Base-by-base conservation (phyloP, 2,888 invertebrate genomes). In the Galeruca laticollis region DNA sequence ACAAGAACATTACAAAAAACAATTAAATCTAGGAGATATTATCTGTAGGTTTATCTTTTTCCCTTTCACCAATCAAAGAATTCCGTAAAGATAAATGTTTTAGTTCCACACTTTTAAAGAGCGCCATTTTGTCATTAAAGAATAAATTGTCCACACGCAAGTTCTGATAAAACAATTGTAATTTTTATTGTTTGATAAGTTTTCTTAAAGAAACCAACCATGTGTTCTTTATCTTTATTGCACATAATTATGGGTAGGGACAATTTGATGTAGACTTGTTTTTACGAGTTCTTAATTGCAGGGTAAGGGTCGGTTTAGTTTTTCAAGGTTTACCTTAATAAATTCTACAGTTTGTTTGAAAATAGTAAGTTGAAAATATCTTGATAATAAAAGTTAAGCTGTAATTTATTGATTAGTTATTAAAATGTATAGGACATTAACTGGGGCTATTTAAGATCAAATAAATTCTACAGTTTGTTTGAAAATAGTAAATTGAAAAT, bases 271-370 rank as follows among this genome's bases (percentile, higher is more conserved):
- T 57, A 35, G 33, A 57, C 18, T 35, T 35, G 4, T 35, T 57
- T 56, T 57, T 35, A 35, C 18, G 56, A 57, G 6, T 57, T 57
- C 56, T 35, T 57, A 57, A 57, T 57, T 35, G 31, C 11, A 18
- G 33, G 35, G 11, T 57, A 57, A 57, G 56, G 35, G 18, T 18
- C 18, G 56, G 9, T 57, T 57, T 20, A 9, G 18, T 57, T 35
- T n/a, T 18, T 57, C 18, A 57, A 57, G 56, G 35, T 18, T 18
- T 15, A 26, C n/a, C 26, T 54, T 54, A 54, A 31, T 31, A 31
- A 31, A 54, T 54, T 31, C n/a, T 31, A 33, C 1, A 33, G 31
- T 20, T 26, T 52, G 21, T 52, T 11, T 13, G 52, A 21, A 20
- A 54, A 31, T 8, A 54, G 31, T 26, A 54, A 31, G 15, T 1